Evolutionary conservation across 1,140 invertebrate genomes (phyloP).

Genomic region (Apocrypta bakeri): DNA sequence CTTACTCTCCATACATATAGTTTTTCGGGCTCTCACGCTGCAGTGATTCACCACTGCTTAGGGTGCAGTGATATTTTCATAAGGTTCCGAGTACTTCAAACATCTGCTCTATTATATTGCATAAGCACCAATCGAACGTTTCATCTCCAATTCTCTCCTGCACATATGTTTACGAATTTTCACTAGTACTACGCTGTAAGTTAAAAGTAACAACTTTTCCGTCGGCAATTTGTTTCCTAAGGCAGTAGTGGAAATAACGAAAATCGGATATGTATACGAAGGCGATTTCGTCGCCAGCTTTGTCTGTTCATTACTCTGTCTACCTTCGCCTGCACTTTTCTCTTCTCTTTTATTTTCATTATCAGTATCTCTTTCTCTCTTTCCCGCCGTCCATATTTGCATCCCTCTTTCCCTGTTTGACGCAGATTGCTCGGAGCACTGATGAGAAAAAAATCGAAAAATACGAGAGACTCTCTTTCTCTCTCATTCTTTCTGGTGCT

Average conservation of each 20-base stretch:
- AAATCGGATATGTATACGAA: neutral
- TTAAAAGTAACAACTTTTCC: neutral
- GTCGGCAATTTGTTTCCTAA: neutral
- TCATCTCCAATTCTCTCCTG: too few species aligned
- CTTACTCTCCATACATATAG: neutral
- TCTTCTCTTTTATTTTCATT: slow-evolving; percentile 16
- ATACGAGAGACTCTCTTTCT: neutral
- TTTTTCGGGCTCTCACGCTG: neutral
- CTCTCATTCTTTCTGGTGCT: too few species aligned
- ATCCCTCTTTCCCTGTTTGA: slow-evolving; percentile 6
- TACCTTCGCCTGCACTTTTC: neutral
- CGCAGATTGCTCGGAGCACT: slow-evolving; percentile 11
- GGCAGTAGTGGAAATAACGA: neutral
- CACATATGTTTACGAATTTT: too few species aligned
- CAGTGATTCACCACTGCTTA: neutral
- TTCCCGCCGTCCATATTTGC: neutral
- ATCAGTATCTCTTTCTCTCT: slow-evolving; percentile 6
- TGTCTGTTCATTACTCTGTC: slow-evolving; percentile 11
- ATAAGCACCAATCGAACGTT: too few species aligned
- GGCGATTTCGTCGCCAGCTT: slow-evolving; percentile 6
- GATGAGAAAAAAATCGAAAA: slow-evolving; percentile 42
- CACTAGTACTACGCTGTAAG: too few species aligned
- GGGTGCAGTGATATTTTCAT: neutral
- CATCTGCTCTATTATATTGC: too few species aligned
- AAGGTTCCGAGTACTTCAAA: neutral